These are phyloP conservation scores for Xestia c-nigrum DNA, from an alignment of 2,888 invertebrate species.

Conservation along the genomic window DNA sequence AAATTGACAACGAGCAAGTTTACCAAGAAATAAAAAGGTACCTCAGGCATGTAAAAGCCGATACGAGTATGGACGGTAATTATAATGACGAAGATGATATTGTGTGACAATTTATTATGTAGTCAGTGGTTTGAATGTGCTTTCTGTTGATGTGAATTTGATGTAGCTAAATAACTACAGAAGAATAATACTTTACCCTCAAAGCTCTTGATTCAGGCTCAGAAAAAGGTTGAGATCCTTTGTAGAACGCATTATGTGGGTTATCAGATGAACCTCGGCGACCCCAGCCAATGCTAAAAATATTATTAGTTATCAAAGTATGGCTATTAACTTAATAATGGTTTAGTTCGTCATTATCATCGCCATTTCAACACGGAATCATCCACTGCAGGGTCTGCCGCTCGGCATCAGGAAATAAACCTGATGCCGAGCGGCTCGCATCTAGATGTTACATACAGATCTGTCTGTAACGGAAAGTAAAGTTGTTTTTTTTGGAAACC, in stretches of 20 bases:
- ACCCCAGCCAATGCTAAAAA: conserved; percentile 81
- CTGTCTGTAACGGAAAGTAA: neutral
- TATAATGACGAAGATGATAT: too few species aligned
- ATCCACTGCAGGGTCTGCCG: neutral
- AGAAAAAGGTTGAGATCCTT: conserved; percentile 82
- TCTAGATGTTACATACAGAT: neutral
- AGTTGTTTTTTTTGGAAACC: too few species aligned
- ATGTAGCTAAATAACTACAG: neutral
- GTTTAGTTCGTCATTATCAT: neutral
- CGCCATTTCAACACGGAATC: neutral
- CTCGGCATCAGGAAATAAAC: too few species aligned
- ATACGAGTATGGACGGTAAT: too few species aligned
- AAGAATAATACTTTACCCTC: conserved; percentile 71
- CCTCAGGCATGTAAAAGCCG: too few species aligned
- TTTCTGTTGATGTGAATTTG: neutral
- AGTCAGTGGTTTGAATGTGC: neutral
- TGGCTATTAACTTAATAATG: neutral
- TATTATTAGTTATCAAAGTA: neutral
- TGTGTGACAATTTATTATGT: neutral
- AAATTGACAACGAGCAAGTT: too few species aligned
- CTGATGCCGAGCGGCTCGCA: neutral
- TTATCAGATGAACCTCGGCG: conserved; percentile 81
- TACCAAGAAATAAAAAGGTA: too few species aligned
- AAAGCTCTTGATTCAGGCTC: conserved; percentile 84
- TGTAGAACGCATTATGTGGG: conserved; percentile 78